phyloP scores from a whole-genome alignment of 2,797 vertebrate species.

The Calcarius lapponicus region DNA sequence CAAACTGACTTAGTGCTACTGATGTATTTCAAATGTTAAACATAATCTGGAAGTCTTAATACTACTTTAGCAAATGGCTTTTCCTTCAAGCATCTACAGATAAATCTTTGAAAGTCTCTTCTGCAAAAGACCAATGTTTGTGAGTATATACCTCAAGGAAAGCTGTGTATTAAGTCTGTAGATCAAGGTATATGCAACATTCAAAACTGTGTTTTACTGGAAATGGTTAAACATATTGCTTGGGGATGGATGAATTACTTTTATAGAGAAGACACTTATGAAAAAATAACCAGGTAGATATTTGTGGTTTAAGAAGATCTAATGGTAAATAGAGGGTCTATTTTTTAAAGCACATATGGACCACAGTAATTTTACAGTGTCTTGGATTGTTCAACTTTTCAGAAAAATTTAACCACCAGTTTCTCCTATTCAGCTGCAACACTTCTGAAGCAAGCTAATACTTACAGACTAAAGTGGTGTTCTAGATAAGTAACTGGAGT shows the following conservation, averaged over 20 bases:
- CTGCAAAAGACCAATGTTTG: background rate
- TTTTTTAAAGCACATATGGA: background rate
- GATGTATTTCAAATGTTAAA: constrained; percentile 33
- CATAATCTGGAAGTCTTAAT: background rate
- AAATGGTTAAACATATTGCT: background rate
- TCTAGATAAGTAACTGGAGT: background rate
- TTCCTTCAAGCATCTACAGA: background rate
- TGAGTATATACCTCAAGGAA: background rate
- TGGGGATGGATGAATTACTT: background rate
- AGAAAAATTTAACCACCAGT: background rate
- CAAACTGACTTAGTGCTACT: constrained; percentile 13
- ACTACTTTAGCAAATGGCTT: background rate
- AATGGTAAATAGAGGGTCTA: background rate
- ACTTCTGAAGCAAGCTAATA: background rate
- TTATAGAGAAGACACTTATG: background rate
- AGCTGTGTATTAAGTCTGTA: background rate
- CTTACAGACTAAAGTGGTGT: background rate
- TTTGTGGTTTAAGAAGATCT: background rate
- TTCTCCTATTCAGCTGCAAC: background rate
- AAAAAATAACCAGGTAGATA: background rate
- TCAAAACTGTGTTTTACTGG: background rate
- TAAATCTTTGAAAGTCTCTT: background rate
- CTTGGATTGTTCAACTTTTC: background rate
- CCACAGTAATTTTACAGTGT: background rate
- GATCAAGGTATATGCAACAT: background rate